phyloP scores from a whole-genome alignment of 35 echinoderm and acorn worm species.

The Stichopus chloronotus region DNA sequence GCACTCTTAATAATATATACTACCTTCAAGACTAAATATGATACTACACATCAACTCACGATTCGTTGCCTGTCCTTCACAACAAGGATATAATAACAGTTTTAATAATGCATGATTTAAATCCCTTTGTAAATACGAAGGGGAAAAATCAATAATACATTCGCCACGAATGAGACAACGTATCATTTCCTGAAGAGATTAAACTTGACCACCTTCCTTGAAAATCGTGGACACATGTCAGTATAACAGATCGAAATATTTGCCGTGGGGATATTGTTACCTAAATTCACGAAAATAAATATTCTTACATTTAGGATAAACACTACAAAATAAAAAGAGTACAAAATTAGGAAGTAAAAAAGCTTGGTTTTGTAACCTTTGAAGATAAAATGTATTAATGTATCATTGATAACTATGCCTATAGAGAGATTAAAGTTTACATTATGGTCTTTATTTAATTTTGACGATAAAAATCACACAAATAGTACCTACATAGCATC shows the following conservation, averaged over 20 bases:
- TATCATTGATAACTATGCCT: too few relatives aligned
- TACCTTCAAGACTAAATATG: background rate
- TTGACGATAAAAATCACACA: too few relatives aligned
- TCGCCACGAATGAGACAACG: background rate
- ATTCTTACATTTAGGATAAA: too few relatives aligned
- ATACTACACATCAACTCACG: background rate
- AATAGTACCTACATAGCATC: too few relatives aligned
- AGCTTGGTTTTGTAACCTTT: too few relatives aligned
- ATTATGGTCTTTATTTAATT: too few relatives aligned
- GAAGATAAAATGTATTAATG: too few relatives aligned
- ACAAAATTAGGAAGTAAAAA: too few relatives aligned
- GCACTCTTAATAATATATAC: too few relatives aligned
- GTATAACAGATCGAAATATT: background rate
- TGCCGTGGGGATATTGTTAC: background rate
- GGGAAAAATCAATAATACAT: background rate
- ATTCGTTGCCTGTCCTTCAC: background rate
- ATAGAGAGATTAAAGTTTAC: too few relatives aligned
- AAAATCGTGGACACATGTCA: background rate
- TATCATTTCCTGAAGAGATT: background rate
- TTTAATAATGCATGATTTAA: conserved; percentile 3
- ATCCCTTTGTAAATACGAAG: background rate
- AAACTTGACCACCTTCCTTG: background rate
- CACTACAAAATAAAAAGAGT: too few relatives aligned
- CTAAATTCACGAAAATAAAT: too few relatives aligned
- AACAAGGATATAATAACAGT: background rate